Percentiles rank a stretch among this genome's conserved stretches.
phyloP scores from a whole-genome alignment of 2,113 vertebrate genomes.

The Vicugna pacos region DNA sequence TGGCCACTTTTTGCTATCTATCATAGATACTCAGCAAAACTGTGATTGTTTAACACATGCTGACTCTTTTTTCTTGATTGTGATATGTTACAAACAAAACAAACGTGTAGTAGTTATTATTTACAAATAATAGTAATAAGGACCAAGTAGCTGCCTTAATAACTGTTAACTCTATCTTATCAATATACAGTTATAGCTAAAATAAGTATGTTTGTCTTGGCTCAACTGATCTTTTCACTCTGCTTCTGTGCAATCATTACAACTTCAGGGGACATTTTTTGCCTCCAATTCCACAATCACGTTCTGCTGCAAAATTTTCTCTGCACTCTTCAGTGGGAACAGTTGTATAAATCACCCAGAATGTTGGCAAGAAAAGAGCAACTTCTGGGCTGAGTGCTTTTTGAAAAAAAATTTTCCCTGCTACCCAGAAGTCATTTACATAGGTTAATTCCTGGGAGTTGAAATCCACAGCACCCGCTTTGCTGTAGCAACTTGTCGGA shows the following conservation, averaged over 20 bases:
- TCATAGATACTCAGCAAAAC: not conserved
- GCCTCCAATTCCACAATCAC: slow-evolving; percentile 42
- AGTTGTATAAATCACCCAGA: slow-evolving; percentile 77
- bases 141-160: not conserved
- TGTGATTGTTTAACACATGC: not conserved
- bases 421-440: slow-evolving; percentile 76
- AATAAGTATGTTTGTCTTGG: slow-evolving; percentile 42
- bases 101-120: not conserved
- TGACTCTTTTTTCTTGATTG: slow-evolving; percentile 9
- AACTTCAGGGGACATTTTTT: slow-evolving; percentile 62
- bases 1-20: slow-evolving; percentile 13
- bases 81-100: slow-evolving; percentile 5
- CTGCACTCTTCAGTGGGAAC: slow-evolving; percentile 66
- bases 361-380: slow-evolving; percentile 74
- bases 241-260: slow-evolving; percentile 55
- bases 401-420: slow-evolving; percentile 21
- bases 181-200: not conserved
- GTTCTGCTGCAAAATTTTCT: slow-evolving; percentile 74
- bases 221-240: slow-evolving; percentile 33
- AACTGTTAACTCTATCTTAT: slow-evolving; percentile 1
- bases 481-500: slow-evolving; percentile 42
- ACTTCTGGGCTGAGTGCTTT: slow-evolving; percentile 77
- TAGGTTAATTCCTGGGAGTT: slow-evolving; percentile 73
- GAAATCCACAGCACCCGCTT: slow-evolving; percentile 53
- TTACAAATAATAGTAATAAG: slow-evolving; percentile 55